These are phyloP conservation scores for Aptenodytes patagonicus DNA, from an alignment of 2,113 vertebrate genomes.

Conservation along the genomic window DNA sequence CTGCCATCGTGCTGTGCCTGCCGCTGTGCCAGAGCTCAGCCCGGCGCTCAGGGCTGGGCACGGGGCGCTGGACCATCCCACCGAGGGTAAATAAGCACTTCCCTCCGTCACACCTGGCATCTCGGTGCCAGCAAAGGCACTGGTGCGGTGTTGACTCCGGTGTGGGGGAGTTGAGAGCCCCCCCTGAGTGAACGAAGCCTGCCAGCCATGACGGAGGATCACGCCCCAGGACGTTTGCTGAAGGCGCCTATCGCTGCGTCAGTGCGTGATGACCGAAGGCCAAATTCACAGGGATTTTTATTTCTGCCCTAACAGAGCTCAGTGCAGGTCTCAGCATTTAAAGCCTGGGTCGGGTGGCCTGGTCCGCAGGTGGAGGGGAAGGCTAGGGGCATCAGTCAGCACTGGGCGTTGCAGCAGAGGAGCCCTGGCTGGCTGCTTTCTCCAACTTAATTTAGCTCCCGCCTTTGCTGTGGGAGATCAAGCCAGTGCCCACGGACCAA, in stretches of 20 bases:
- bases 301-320: neutral
- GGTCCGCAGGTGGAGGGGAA: fast-evolving
- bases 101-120: neutral
- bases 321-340: neutral
- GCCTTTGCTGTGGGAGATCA: neutral
- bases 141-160: neutral
- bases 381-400: neutral
- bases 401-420: neutral
- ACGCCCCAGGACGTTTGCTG: neutral
- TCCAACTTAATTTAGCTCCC: neutral
- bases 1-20: fast-evolving
- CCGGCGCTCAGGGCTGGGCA: fast-evolving
- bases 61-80: neutral
- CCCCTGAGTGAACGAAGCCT: neutral
- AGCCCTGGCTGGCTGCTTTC: neutral
- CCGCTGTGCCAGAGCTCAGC: neutral
- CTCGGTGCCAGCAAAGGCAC: fast-evolving
- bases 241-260: neutral
- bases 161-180: neutral
- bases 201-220: neutral
- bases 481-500: neutral
- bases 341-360: too few species aligned
- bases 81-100: neutral
- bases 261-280: too few species aligned
- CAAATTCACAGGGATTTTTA: fast-evolving